Percentiles rank a stretch among this genome's conserved stretches.
These are phyloP conservation scores for Phorcus lineatus DNA, from an alignment of 2,888 invertebrate species.

Conservation along the genomic window DNA sequence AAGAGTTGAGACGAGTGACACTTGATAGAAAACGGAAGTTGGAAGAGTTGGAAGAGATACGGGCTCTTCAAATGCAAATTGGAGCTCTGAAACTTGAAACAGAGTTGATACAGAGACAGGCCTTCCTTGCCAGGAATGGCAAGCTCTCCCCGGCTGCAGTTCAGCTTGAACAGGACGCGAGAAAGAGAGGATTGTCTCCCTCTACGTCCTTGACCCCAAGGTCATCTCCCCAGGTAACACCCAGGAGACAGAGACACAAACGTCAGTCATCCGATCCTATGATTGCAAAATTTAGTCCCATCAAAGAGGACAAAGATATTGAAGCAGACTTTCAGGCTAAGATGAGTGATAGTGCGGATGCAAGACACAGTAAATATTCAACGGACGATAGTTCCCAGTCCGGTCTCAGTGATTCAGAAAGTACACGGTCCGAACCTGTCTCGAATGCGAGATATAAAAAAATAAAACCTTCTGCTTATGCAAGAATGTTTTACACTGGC, in stretches of 20 bases:
- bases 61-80: constrained; percentile 70
- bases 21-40: constrained; percentile 73
- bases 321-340: constrained; percentile 74
- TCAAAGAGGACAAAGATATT: constrained; percentile 77
- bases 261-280: constrained; percentile 79
- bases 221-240: constrained; percentile 72
- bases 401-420: constrained; percentile 68
- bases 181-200: constrained; percentile 47
- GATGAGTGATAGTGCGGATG: constrained; percentile 42
- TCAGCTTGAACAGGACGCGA: constrained; percentile 30
- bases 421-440: constrained; percentile 68
- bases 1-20: constrained; percentile 77
- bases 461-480: constrained; percentile 57
- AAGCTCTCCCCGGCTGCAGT: constrained; percentile 25
- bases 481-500: constrained; percentile 59
- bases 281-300: constrained; percentile 78
- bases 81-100: constrained; percentile 64
- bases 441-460: constrained; percentile 51
- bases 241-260: constrained; percentile 75
- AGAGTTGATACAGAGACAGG: constrained; percentile 39
- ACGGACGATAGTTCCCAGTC: constrained; percentile 70
- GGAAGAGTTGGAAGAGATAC: constrained; percentile 76
- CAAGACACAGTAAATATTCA: constrained; percentile 45
- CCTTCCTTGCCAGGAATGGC: constrained; percentile 31
- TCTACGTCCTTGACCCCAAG: constrained; percentile 49